phyloP scores from a whole-genome alignment of 2,888 invertebrate genomes.

The Sussaba pulchella region DNA sequence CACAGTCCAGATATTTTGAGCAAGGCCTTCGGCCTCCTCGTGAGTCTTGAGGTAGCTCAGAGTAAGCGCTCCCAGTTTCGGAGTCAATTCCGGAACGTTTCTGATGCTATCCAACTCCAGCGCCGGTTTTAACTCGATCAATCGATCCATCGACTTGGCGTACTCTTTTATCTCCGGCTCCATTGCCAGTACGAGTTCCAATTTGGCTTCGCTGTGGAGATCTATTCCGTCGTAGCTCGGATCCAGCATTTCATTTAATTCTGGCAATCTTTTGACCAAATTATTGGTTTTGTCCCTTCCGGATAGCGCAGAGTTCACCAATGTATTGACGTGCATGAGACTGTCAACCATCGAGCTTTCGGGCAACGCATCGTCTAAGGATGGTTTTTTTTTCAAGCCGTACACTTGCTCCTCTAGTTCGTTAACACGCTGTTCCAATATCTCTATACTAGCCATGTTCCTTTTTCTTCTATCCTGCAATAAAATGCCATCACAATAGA shows the following conservation, averaged over 20 bases:
- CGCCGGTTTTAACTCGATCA: slow-evolving; percentile 83
- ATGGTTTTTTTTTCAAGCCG: slow-evolving; percentile 77
- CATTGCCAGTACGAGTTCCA: slow-evolving; percentile 84
- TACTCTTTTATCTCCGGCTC: slow-evolving; percentile 84
- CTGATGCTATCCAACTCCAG: slow-evolving; percentile 83
- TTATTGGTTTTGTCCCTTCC: slow-evolving; percentile 85
- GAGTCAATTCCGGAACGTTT: slow-evolving; percentile 83
- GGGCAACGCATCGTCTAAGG: slow-evolving; percentile 74
- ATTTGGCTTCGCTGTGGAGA: slow-evolving; percentile 84
- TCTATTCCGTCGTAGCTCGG: slow-evolving; percentile 83
- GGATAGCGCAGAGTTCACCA: slow-evolving; percentile 85
- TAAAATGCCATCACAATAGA: background rate
- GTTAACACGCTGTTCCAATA: slow-evolving; percentile 84
- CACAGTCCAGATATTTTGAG: slow-evolving; percentile 82
- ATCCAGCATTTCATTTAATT: slow-evolving; percentile 85
- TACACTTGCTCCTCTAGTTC: slow-evolving; percentile 85
- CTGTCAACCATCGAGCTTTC: slow-evolving; percentile 83
- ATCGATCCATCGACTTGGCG: slow-evolving; percentile 80
- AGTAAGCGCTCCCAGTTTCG: slow-evolving; percentile 83
- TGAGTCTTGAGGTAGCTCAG: slow-evolving; percentile 82
- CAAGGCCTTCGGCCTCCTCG: slow-evolving; percentile 82
- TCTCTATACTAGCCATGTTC: slow-evolving; percentile 76
- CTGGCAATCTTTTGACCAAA: slow-evolving; percentile 84
- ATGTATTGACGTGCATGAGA: slow-evolving; percentile 84
- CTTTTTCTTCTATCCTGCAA: background rate